These are phyloP conservation scores for Drosophila planitibia DNA, from an alignment of 2,888 invertebrate species.

Conservation along the genomic window DNA sequence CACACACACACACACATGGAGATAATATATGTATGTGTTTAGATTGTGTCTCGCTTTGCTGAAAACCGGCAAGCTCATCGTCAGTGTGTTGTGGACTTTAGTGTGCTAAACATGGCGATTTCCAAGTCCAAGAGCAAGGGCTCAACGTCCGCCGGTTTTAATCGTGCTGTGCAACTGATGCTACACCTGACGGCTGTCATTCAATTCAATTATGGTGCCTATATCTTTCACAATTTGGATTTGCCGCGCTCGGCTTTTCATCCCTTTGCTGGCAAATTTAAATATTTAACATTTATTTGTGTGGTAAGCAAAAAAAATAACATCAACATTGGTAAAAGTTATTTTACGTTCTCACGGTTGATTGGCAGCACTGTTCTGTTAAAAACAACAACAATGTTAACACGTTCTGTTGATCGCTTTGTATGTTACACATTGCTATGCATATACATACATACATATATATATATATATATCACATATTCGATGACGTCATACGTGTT, in stretches of 20 bases:
- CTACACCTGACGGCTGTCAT: conserved; percentile 88
- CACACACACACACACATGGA: conserved; percentile 4
- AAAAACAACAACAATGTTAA: neutral
- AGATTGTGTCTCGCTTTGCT: conserved; percentile 8
- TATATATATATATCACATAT: neutral
- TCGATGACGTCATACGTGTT: neutral
- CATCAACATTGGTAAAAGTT: conserved; percentile 23
- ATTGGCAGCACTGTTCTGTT: conserved; percentile 12
- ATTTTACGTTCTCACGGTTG: neutral
- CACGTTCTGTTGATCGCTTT: neutral
- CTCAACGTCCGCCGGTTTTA: conserved; percentile 72
- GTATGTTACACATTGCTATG: neutral
- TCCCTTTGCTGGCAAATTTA: conserved; percentile 91
- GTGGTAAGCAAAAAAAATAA: conserved; percentile 87
- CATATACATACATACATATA: neutral
- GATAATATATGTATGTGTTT: conserved; percentile 21
- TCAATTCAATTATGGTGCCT: conserved; percentile 89
- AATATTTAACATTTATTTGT: conserved; percentile 93
- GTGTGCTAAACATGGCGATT: conserved; percentile 62
- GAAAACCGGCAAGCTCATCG: conserved; percentile 65
- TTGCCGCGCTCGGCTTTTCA: conserved; percentile 85
- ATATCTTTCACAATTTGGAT: conserved; percentile 88
- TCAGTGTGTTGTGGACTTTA: conserved; percentile 63
- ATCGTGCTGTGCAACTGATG: conserved; percentile 72
- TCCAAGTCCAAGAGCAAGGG: conserved; percentile 65